A percentile compares a stretch with the other conserved stretches of the same genome.
phyloP scores from a whole-genome alignment of 2,113 vertebrate genomes.

The Puntigrus tetrazona region DNA sequence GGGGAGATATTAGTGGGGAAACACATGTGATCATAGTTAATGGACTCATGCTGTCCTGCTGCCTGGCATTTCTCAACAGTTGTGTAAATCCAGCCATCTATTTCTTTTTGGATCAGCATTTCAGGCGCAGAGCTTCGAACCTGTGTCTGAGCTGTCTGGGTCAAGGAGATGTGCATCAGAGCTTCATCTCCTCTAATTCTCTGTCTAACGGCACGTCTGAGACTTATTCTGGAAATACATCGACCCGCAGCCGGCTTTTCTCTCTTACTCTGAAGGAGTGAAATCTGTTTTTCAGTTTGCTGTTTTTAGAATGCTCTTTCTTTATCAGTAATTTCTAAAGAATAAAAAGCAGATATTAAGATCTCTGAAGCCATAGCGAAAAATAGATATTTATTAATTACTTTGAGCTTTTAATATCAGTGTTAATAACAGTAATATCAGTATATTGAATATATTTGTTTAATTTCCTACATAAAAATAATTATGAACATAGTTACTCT shows the following conservation, averaged over 20 bases:
- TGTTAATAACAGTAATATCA: too few species aligned
- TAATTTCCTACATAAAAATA: neutral
- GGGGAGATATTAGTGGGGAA: conserved; percentile 47
- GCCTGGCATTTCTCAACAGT: conserved; percentile 85
- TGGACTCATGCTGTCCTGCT: conserved; percentile 75
- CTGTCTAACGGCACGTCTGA: conserved; percentile 64
- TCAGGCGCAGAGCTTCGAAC: conserved; percentile 65
- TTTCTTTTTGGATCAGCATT: conserved; percentile 80
- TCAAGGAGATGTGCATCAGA: conserved; percentile 10
- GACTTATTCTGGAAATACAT: conserved; percentile 52
- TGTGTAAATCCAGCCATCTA: conserved; percentile 87
- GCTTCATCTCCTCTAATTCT: conserved; percentile 57
- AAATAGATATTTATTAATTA: neutral
- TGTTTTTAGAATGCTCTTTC: neutral
- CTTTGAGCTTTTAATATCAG: neutral
- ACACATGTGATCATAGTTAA: conserved; percentile 52
- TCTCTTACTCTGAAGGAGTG: conserved; percentile 41
- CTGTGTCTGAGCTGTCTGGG: conserved; percentile 55
- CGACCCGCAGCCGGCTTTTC: conserved; percentile 58
- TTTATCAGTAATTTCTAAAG: too few species aligned
- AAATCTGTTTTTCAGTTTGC: neutral
- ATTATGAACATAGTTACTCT: neutral
- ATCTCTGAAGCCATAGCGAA: neutral
- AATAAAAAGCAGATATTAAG: neutral
- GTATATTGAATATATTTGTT: neutral